These are phyloP conservation scores for Zonotrichia albicollis DNA, from an alignment of 2,797 vertebrate species.

Conservation along the genomic window DNA sequence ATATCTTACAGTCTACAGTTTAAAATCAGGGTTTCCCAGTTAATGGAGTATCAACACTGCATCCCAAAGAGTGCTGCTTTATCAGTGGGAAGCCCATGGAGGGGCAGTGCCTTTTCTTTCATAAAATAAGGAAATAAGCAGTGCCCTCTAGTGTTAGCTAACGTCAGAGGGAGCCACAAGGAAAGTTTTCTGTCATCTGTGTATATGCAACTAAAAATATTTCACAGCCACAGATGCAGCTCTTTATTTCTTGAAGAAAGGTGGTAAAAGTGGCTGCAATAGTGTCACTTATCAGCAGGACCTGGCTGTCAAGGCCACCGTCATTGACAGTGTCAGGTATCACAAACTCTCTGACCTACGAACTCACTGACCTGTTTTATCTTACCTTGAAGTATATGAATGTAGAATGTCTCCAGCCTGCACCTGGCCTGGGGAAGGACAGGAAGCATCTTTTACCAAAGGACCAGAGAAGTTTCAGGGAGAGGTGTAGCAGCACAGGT, in stretches of 20 bases:
- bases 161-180: not conserved
- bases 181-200: not conserved
- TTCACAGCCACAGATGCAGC: accelerated
- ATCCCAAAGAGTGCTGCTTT: not conserved
- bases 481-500: accelerated
- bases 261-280: not conserved
- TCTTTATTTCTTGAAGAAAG: not conserved
- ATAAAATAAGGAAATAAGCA: constrained; percentile 27
- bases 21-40: not conserved
- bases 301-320: not conserved
- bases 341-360: not conserved
- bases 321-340: not conserved
- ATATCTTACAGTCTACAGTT: not conserved
- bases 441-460: not conserved
- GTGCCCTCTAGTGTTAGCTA: constrained; percentile 55
- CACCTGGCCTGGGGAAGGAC: not conserved
- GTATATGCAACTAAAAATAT: not conserved
- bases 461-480: not conserved
- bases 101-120: not conserved
- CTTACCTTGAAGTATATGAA: not conserved
- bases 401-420: not conserved
- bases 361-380: not conserved
- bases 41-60: not conserved
- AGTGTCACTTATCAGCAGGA: not conserved
- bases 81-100: not conserved